These are phyloP conservation scores for Perithous albicinctus DNA, from an alignment of 2,888 invertebrate species.

Conservation along the genomic window DNA sequence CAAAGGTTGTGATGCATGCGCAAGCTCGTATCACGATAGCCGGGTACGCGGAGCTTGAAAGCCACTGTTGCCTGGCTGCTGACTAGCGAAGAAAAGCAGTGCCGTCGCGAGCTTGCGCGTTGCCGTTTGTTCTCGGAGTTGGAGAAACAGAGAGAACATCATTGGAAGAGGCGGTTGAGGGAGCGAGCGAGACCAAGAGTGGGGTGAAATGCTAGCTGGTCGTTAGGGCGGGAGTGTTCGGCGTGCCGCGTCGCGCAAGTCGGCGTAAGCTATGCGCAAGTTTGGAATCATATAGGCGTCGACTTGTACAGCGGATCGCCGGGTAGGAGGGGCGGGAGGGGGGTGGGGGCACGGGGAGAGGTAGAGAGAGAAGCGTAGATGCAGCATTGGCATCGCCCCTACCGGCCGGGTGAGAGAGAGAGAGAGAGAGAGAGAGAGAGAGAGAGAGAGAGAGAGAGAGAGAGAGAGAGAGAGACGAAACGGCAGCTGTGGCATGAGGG, in stretches of 20 bases:
- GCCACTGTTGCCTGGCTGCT: slow-evolving; percentile 36
- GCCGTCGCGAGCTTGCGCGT: slow-evolving; percentile 26
- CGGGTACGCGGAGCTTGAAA: slow-evolving; percentile 53
- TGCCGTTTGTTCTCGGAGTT: background rate
- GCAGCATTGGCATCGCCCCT: slow-evolving; percentile 43
- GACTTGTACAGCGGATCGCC: background rate
- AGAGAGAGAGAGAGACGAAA: slow-evolving; percentile 43
- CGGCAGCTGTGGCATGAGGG: slow-evolving; percentile 54
- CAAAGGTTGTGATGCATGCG: slow-evolving; percentile 65
- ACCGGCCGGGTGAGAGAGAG: slow-evolving; percentile 46
- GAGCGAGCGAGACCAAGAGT: slow-evolving; percentile 57
- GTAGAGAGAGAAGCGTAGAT: slow-evolving; percentile 27
- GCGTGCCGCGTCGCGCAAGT: slow-evolving; percentile 51
- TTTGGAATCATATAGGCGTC: slow-evolving; percentile 42
- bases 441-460: slow-evolving; percentile 40
- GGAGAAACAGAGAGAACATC: background rate
- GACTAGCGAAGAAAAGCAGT: slow-evolving; percentile 10
- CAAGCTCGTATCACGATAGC: slow-evolving; percentile 61
- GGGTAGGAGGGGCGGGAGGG: slow-evolving; percentile 63
- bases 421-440: slow-evolving; percentile 39
- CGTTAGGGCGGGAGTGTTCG: slow-evolving; percentile 65
- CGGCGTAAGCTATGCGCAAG: slow-evolving; percentile 28
- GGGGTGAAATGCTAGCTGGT: background rate
- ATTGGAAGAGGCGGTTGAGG: slow-evolving; percentile 58
- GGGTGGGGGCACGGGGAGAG: slow-evolving; percentile 45